Evolutionary conservation across 2,888 invertebrate genomes (phyloP).

Genomic region (Creontiades dilutus): DNA sequence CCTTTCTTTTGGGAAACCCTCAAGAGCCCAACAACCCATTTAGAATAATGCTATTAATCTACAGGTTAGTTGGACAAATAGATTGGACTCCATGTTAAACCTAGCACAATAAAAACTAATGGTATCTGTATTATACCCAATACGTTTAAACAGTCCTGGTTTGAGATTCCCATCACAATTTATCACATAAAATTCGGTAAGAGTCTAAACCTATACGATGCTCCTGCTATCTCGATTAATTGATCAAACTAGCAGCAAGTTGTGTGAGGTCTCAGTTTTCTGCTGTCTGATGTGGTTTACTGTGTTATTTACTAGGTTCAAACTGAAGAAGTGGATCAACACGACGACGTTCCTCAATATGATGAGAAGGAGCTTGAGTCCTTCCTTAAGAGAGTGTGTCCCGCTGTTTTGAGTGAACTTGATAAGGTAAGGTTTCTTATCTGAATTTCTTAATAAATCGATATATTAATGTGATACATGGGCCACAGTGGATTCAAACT

Average conservation of each 20-base stretch:
- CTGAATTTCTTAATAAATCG: not conserved
- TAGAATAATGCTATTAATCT: no score
- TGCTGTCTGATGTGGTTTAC: not conserved
- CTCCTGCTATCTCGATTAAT: no score
- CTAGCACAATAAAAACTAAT: no score
- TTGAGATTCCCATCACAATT: no score
- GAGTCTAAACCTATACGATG: no score
- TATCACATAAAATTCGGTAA: no score
- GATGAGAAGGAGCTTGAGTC: conserved; percentile 74
- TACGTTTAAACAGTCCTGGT: no score
- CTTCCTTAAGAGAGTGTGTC: conserved; percentile 74
- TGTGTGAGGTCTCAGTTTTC: not conserved
- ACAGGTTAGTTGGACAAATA: no score
- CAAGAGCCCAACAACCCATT: no score
- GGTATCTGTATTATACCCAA: no score
- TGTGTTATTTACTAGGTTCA: conserved; percentile 71
- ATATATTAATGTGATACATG: not conserved
- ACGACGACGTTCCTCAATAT: conserved; percentile 56
- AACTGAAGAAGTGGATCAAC: conserved; percentile 62
- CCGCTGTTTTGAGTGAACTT: conserved; percentile 74
- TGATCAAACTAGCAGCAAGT: not conserved
- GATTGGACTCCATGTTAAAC: no score
- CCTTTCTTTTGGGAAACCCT: no score
- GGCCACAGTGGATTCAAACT: not conserved
- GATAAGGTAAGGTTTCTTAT: conserved; percentile 69